These are phyloP conservation scores for Thermophis baileyi DNA, from an alignment of 2,113 vertebrate species.

Conservation along the genomic window DNA sequence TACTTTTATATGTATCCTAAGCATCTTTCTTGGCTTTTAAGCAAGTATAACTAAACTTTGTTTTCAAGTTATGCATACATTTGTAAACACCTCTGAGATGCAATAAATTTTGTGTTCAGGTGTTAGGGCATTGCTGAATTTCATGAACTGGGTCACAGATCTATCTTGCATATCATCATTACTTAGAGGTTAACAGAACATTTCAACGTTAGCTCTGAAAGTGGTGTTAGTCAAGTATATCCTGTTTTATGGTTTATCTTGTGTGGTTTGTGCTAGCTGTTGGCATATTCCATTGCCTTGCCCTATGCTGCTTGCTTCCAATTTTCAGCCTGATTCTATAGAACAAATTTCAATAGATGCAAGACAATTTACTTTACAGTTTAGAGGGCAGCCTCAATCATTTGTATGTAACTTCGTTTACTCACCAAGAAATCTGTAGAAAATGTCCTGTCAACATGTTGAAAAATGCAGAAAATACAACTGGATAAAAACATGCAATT, in stretches of 20 bases:
- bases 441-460: conserved; percentile 1
- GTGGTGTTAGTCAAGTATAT: rapidly evolving
- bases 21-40: conserved; percentile 15
- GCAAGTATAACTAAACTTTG: background rate
- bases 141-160: background rate
- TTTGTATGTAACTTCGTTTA: background rate
- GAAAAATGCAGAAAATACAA: conserved; percentile 10
- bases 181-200: rapidly evolving
- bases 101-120: background rate
- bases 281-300: background rate
- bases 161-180: conserved; percentile 9
- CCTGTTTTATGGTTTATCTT: background rate
- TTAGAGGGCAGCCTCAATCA: background rate
- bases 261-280: background rate
- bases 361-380: background rate
- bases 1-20: conserved; percentile 22
- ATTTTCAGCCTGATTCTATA: background rate
- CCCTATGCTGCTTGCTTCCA: background rate
- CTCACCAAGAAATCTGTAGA: conserved; percentile 20
- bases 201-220: background rate
- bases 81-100: conserved; percentile 7
- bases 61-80: background rate
- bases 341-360: background rate
- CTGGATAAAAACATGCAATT: background rate
- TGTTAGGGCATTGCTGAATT: background rate